Evolutionary conservation across 2,797 vertebrate genomes (phyloP), one percentile per base, ranked within the genome.

Genomic region (Mormyrus hasselquistii): DNA sequence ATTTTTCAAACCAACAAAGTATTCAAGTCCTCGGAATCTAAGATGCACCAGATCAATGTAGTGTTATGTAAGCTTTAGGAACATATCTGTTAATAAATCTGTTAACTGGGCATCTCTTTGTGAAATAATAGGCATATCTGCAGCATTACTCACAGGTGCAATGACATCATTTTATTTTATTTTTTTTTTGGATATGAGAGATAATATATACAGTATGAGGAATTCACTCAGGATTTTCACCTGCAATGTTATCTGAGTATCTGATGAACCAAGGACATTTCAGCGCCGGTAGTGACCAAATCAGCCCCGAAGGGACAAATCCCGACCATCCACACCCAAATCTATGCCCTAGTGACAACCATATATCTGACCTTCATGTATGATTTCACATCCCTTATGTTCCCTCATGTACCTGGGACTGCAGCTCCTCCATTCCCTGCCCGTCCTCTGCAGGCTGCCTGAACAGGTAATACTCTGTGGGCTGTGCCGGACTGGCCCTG

Each of bases 381-480:
- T 73, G 65, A 73, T 73, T 14, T 73, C 10, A 38, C 29, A 49
- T 16, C 19, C n/a, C n/a, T n/a, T 22, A n/a, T 2, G 44, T 2
- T 84, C 47, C n/a, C 8, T 34, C 38, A 2, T 1, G 9, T 53
- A 88, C 87, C 57, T 19, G 55, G 9, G 12, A 50, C 4, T 3
- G 86, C n/a, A 89, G 76, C 86, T 93, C 92, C 44, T 93, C 93
- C 12, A 92, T 91, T 14, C 19, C 82, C 4, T 94, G 94, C 52
- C 88, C 92, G 55, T 93, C 89, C 92, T 89, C 90, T 89, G 34
- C 90, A 0, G 94, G 95, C 90, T 96, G 96, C 90, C 96, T 96
- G 90, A 99, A 99, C 89, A 99, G 96, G 93, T 97, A 99, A 93
- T 99, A 99, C 92, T 99, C 97, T 2, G 96, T 97, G 89, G 98